Evolutionary conservation across 2,888 invertebrate genomes (phyloP).

Genomic region (Alloscopus bannaensis): DNA sequence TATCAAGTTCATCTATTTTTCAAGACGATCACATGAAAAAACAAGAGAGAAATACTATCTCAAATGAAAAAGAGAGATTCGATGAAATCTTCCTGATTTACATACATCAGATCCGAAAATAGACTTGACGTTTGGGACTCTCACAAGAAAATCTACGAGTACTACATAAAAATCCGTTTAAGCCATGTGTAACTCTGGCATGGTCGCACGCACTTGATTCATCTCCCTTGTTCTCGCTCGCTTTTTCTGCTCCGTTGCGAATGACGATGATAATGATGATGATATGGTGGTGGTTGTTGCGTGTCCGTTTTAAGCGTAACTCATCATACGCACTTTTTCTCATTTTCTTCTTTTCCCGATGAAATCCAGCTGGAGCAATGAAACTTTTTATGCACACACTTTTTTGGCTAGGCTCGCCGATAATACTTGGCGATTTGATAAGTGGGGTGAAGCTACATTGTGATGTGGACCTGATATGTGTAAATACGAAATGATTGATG

Average conservation of each 20-base stretch:
- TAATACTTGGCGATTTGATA: too few relatives aligned
- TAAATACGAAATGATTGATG: too few relatives aligned
- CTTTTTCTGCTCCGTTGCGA: not conserved
- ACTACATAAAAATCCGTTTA: too few relatives aligned
- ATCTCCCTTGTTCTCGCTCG: slow-evolving; percentile 6
- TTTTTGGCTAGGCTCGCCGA: too few relatives aligned
- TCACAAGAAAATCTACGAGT: too few relatives aligned
- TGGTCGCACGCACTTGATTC: not conserved
- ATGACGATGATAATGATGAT: not conserved
- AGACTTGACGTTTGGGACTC: slow-evolving; percentile 49
- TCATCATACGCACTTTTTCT: slow-evolving; percentile 19
- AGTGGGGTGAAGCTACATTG: too few relatives aligned
- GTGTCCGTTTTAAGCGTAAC: not conserved
- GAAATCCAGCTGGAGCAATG: slow-evolving; percentile 57
- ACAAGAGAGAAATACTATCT: too few relatives aligned
- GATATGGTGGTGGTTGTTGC: slow-evolving; percentile 6
- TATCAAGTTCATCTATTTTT: slow-evolving; percentile 14
- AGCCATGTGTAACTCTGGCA: too few relatives aligned
- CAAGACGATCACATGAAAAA: not conserved
- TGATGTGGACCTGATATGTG: too few relatives aligned
- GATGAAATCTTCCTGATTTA: slow-evolving; percentile 63
- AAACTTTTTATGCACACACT: too few relatives aligned
- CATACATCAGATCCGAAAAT: slow-evolving; percentile 60
- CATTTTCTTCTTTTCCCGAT: slow-evolving; percentile 29
- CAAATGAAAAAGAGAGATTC: slow-evolving; percentile 47